Evolutionary conservation across 2,797 vertebrate genomes (phyloP).

Genomic region (Cirrhinus molitorella): DNA sequence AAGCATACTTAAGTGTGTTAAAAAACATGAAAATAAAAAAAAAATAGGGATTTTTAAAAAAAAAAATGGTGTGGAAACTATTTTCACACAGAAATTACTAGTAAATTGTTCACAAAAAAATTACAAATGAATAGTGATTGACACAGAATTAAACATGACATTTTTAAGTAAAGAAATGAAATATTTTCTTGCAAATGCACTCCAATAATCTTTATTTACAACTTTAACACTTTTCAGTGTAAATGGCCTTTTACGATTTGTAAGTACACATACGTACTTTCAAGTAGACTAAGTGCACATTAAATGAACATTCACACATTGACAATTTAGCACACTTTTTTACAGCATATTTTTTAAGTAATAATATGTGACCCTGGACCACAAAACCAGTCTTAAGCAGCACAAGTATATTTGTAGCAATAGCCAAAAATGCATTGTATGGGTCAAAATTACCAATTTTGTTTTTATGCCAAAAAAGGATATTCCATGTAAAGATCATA

Average conservation of each 20-base stretch:
- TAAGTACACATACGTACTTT: neutral
- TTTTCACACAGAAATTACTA: neutral
- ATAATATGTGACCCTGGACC: neutral
- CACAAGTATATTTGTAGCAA: too few relatives aligned
- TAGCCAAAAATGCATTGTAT: too few relatives aligned
- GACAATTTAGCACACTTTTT: neutral
- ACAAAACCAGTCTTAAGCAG: too few relatives aligned
- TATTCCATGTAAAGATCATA: too few relatives aligned
- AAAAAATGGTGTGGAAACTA: neutral
- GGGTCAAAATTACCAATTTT: too few relatives aligned
- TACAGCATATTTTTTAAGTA: neutral
- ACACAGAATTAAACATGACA: neutral
- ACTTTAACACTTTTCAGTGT: neutral
- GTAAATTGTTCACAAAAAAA: neutral
- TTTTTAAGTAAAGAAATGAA: neutral
- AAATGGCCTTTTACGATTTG: neutral
- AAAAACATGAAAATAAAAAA: too few relatives aligned
- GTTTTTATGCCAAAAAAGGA: too few relatives aligned
- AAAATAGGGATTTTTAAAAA: too few relatives aligned
- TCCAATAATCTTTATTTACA: neutral
- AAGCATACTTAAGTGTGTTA: neutral
- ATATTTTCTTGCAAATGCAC: neutral
- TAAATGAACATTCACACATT: neutral
- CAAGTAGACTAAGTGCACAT: neutral
- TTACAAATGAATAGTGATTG: neutral